Conservation (phyloP, 2,888 invertebrate genomes). For the Chrysotoxum bicinctum region DNA sequence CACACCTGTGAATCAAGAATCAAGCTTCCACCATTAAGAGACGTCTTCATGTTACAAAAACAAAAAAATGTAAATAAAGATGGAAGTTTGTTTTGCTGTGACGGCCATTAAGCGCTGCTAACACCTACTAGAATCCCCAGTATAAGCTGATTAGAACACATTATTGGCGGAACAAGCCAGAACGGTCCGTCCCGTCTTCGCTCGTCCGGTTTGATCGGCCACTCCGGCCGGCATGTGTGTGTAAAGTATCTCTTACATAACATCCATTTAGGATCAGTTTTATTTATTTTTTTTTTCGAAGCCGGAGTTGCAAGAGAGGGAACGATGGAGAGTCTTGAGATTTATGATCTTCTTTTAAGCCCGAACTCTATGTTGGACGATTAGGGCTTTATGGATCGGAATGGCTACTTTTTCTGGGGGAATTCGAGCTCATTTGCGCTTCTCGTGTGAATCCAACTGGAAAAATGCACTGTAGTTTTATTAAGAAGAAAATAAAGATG, state of each 20-base stretch:
- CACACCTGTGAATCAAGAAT: constrained; percentile 8
- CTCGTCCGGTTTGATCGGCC: not conserved
- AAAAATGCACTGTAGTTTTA: constrained; percentile 48
- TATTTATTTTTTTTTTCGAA: not conserved
- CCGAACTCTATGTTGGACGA: constrained; percentile 1
- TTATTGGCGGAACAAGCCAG: constrained; percentile 24
- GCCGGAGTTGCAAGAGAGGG: not conserved
- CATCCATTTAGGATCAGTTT: constrained; percentile 18
- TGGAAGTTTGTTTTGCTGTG: constrained; percentile 42
- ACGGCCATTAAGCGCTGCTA: constrained; percentile 43
- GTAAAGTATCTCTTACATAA: constrained; percentile 28
- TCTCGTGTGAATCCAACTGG: constrained; percentile 61
- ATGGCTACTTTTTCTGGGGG: constrained; percentile 34
- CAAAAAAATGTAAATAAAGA: not conserved
- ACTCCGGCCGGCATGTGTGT: not conserved
- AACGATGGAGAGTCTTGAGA: constrained; percentile 28
- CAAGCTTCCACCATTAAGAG: not conserved
- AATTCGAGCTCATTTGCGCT: constrained; percentile 51
- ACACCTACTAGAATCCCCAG: constrained; percentile 59
- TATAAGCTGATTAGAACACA: constrained; percentile 63
- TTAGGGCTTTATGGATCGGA: constrained; percentile 33
- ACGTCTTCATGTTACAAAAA: not conserved
- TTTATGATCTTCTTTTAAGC: constrained; percentile 54
- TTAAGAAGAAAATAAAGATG: constrained; percentile 15
- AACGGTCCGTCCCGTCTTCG: not conserved